phyloP scores from a whole-genome alignment of 2,797 vertebrate genomes.

The Syngnathus rostellatus region DNA sequence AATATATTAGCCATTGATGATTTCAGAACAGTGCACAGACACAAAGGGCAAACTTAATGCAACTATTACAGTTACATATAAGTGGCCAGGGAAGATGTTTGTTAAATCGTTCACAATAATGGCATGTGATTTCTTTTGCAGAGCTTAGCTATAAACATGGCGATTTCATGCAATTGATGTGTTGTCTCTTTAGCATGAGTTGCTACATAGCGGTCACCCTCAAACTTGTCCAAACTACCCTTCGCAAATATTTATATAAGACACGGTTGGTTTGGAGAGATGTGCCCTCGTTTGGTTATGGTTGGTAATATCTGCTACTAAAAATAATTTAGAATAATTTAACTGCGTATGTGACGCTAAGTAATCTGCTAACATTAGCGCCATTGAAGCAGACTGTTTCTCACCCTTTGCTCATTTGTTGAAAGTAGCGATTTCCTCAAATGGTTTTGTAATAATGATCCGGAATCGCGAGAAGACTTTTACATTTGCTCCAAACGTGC shows the following conservation, averaged over 20 bases:
- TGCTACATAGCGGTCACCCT: slow-evolving; percentile 8
- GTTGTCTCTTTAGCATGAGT: not conserved
- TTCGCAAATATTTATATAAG: not conserved
- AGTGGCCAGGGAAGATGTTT: not conserved
- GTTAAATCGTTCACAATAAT: not conserved
- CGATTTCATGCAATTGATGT: not conserved
- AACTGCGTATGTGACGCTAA: not conserved
- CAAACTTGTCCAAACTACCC: not conserved
- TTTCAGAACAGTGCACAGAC: not conserved
- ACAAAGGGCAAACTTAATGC: not conserved
- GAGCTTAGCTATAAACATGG: not conserved
- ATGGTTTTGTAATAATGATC: too few relatives aligned
- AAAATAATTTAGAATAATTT: not conserved
- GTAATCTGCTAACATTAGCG: not conserved
- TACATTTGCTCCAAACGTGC: not conserved
- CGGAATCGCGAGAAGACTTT: not conserved
- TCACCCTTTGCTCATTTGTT: not conserved
- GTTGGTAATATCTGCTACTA: not conserved
- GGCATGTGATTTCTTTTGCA: not conserved
- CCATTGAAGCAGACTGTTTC: not conserved
- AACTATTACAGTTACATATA: not conserved
- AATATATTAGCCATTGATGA: not conserved
- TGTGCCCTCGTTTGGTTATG: not conserved
- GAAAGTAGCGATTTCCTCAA: not conserved
- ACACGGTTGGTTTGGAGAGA: not conserved